Base-by-base conservation (phyloP, 2,797 vertebrate genomes). In the Uromys caudimaculatus region DNA sequence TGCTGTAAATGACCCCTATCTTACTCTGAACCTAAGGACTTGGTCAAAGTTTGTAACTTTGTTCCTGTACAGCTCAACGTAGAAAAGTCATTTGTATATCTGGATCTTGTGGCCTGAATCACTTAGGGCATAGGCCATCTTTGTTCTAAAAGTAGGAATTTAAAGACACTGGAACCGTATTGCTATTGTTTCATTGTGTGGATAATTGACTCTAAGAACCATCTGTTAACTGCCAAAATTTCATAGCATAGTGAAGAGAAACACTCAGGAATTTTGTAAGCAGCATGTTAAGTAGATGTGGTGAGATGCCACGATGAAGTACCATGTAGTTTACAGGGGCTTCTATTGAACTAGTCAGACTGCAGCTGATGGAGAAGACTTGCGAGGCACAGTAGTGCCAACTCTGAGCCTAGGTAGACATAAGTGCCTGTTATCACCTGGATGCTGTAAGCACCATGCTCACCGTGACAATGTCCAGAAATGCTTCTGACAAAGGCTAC, bases 71-170 rank as follows among this genome's bases (percentile, higher is more conserved):
- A 64, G 52, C 47, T 85, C 73, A n/a, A 58, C 54, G 3, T 82
- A 79, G 79, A 93, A 93, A 97, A 90, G 52, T 32, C 41, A 14
- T 93, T 96, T 93, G 69, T 91, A 14, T 56, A 79, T 89, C 88
- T 90, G 64, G 79, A 69, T 75, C 56, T 11, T 56, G 69, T 94
- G 95, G 89, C 92, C 82, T 69, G 62, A 90, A 67, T 67, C 92
- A 69, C 90, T 90, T n/a, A 71, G 90, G 88, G 88, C 97, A 64
- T 62, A 62, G 35, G 62, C 78, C 52, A 35, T 77, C 54, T 64
- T 0, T 62, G 92, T 91, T 82, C 86, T 94, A 54, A 90, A 93
- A 75, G 60, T 60, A 77, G 56, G 85, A 41, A 35, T 88, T 91
- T 93, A 95, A 93, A 79, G 87, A 67, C 69, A 62, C 13, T 81